These are phyloP conservation scores for Petrocephalus sullivani DNA, from an alignment of 2,797 vertebrate genomes.

Conservation along the genomic window DNA sequence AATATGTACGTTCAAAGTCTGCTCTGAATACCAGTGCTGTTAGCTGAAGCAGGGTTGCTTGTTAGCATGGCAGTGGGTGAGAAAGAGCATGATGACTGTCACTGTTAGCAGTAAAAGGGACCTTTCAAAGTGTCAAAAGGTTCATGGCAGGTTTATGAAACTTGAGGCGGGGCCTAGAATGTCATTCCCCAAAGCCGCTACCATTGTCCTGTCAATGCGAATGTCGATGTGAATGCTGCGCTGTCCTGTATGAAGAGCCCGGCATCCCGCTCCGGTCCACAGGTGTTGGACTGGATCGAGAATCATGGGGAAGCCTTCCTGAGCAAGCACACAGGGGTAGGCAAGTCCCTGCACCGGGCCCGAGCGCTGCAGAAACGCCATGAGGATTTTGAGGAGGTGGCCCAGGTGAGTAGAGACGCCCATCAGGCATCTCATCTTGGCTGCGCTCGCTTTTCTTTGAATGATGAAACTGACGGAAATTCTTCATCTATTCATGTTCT, in stretches of 20 bases:
- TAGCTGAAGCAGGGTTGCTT: neutral
- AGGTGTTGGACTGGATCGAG: slow-evolving; percentile 98
- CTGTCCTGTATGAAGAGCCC: neutral
- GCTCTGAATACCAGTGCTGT: neutral
- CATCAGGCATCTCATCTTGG: neutral
- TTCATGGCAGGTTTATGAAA: neutral
- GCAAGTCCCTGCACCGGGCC: slow-evolving; percentile 90
- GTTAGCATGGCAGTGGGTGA: neutral
- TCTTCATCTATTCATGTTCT: neutral
- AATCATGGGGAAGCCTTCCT: slow-evolving; percentile 96
- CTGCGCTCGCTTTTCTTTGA: neutral
- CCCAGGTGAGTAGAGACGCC: slow-evolving; percentile 69
- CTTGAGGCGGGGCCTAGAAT: neutral
- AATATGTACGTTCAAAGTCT: neutral
- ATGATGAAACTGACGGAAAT: neutral
- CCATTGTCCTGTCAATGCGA: neutral
- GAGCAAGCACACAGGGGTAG: slow-evolving; percentile 93
- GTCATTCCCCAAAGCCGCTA: neutral
- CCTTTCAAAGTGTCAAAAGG: neutral
- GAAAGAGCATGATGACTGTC: neutral
- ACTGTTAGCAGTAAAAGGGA: neutral
- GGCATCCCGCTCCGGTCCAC: neutral
- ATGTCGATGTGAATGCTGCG: neutral
- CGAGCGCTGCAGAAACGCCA: slow-evolving; percentile 92
- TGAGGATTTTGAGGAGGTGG: slow-evolving; percentile 95